Evolutionary conservation across 2,797 vertebrate species (phyloP).

Genomic region (Scyliorhinus canicula): DNA sequence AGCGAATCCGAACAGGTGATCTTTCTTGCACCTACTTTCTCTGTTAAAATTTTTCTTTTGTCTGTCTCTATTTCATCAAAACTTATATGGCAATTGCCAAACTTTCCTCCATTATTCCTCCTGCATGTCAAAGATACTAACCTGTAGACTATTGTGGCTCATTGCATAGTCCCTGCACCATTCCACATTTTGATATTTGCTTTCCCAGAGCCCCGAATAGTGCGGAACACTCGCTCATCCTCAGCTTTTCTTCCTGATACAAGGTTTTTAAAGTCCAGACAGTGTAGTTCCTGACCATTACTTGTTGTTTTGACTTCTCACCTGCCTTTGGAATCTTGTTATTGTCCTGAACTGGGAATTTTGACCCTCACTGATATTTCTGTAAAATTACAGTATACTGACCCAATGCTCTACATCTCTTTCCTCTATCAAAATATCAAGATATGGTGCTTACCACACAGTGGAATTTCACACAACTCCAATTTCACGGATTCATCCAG

Average conservation of each 20-base stretch:
- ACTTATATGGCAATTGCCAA: neutral
- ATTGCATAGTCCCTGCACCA: neutral
- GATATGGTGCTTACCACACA: conserved; percentile 72
- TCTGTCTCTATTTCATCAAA: neutral
- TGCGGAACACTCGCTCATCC: neutral
- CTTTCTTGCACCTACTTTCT: neutral
- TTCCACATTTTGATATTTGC: neutral
- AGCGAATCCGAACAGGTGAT: neutral
- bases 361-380: neutral
- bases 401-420: neutral
- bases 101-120: neutral
- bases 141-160: neutral
- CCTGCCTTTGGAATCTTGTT: neutral
- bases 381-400: neutral
- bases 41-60: neutral
- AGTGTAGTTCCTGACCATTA: neutral
- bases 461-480: conserved; percentile 84
- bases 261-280: neutral
- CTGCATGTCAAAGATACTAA: neutral
- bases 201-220: neutral
- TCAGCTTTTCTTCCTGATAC: neutral
- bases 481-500: conserved; percentile 82
- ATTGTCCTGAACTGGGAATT: neutral
- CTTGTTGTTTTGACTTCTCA: neutral
- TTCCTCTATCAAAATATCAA: neutral